Base-by-base conservation (phyloP, 2,113 vertebrate genomes). In the Ctenomys sociabilis region DNA sequence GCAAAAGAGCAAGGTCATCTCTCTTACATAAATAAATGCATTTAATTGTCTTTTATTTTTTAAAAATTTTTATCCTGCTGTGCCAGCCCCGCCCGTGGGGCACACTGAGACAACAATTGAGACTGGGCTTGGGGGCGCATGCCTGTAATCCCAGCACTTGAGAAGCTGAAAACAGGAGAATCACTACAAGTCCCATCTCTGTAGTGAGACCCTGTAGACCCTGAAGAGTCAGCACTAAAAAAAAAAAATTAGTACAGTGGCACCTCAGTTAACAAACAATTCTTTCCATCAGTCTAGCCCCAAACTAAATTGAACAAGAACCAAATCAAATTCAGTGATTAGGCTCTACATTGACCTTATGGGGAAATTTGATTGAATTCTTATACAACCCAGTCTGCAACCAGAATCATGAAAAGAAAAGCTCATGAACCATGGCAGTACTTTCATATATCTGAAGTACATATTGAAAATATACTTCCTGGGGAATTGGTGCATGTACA, bases 1-100 rank as follows among this genome's bases (percentile, higher is more conserved):
- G 26, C n/a, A 88, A 45, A 93, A 52, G 26, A 88, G 30, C 63
- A 66, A n/a, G 26, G 14, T 63, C 63, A 93, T 91, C 81, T 93
- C 72, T 43, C 54, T 95, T 54, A 66, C 1, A 78, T 32, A 87
- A 73, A 21, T 5, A 81, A 9, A 85, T n/a, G 37, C 35, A 5
- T 49, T 64, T 96, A 9, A 40, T 72, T 72, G n/a, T 72, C n/a
- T 72, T 72, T 40, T 24, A 66, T 40, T 75, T 77, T 77, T 49
- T 26, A 14, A 14, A 24, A 45, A 16, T 45, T 75, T 75, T 45
- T 77, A 54, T 16, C 54, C 54, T 17, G 54, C 54, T 13, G 12
- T 17, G 54, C 54, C 54, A 54, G 54, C 54, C 54, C 54, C 0
- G 54, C 54, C 54, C 54, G 3, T 16, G 54, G 54, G 49, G 49